Percentiles rank a stretch among this genome's conserved stretches.
Evolutionary conservation across 2,113 vertebrate genomes (phyloP).

Genomic region (Acanthisitta chloris): DNA sequence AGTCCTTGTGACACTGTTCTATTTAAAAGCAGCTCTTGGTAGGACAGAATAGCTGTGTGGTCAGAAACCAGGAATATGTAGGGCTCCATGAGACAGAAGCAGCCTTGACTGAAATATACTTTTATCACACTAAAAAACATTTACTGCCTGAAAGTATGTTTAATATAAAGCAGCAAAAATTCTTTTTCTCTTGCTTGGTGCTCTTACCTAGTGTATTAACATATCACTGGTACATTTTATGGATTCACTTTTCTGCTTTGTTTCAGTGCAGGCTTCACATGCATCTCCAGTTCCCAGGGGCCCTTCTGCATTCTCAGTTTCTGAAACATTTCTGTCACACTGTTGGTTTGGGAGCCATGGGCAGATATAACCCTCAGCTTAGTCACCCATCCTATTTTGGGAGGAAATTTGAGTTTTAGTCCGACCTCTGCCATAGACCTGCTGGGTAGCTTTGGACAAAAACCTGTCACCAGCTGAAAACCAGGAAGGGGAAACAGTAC

Average conservation of each 20-base stretch:
- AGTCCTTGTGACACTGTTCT: background rate
- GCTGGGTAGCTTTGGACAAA: background rate
- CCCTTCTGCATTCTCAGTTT: background rate
- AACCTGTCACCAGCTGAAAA: background rate
- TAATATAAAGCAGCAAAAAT: background rate
- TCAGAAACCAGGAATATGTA: background rate
- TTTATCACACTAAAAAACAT: background rate
- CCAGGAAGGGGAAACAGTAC: background rate
- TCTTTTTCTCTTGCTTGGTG: background rate
- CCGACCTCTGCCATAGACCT: background rate
- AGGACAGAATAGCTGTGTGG: background rate
- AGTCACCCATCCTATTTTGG: accelerated
- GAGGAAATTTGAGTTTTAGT: background rate
- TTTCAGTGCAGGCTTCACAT: background rate
- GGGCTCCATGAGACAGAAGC: background rate
- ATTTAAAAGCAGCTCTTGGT: background rate
- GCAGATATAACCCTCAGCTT: background rate
- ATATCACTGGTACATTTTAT: background rate
- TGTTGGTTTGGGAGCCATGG: background rate
- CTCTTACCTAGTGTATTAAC: background rate
- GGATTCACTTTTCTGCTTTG: background rate
- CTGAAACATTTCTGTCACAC: background rate
- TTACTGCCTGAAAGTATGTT: background rate
- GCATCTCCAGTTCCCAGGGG: background rate
- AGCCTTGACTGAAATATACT: background rate